Conservation (phyloP, 2,888 invertebrate genomes). For the Julus scandinavius region DNA sequence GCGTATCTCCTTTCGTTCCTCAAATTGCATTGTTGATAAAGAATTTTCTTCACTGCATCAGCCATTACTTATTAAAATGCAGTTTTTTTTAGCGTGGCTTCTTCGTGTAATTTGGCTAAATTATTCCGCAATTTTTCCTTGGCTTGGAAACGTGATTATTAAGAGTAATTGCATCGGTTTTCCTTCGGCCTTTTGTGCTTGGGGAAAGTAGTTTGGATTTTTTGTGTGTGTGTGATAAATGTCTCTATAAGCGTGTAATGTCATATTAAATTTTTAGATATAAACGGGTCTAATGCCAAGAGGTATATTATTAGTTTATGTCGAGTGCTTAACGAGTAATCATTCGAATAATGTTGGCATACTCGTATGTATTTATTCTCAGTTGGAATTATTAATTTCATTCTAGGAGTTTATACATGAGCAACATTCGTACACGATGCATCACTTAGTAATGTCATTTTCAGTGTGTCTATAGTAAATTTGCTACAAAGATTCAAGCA, state of each 20-base stretch:
- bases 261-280: background rate
- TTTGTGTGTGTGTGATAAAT: background rate
- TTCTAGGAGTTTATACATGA: no score
- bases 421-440: no score
- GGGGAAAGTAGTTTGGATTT: background rate
- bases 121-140: background rate
- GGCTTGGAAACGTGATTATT: background rate
- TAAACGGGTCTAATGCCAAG: background rate
- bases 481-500: no score
- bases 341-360: no score
- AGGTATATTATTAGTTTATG: no score
- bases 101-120: background rate
- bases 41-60: background rate
- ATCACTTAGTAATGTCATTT: no score
- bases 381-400: no score
- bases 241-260: background rate
- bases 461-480: no score
- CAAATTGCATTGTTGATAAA: conserved; percentile 13
- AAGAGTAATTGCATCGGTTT: background rate
- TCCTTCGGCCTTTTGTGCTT: background rate
- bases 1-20: background rate
- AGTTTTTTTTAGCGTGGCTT: conserved; percentile 13
- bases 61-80: background rate
- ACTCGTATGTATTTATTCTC: no score
- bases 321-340: no score